Conservation (phyloP, 2,113 vertebrate genomes). For the Elephas maximus region DNA sequence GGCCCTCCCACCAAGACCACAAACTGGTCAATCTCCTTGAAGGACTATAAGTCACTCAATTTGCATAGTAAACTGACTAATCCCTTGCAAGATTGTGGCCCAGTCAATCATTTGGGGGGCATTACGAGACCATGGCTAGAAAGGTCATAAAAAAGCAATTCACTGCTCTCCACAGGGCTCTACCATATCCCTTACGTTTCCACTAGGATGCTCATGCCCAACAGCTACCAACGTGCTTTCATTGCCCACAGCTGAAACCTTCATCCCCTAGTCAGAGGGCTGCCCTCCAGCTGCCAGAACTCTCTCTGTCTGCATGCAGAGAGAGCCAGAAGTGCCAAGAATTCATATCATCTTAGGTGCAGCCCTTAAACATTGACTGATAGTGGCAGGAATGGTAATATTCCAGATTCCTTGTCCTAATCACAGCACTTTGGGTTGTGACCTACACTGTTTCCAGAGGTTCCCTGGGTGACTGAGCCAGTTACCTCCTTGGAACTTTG, state of each 20-base stretch:
- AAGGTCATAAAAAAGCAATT: not conserved
- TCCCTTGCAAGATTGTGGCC: not conserved
- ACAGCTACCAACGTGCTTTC: not conserved
- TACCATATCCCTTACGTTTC: not conserved
- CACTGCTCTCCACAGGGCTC: not conserved
- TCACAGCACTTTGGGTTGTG: not conserved
- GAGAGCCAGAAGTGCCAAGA: not conserved
- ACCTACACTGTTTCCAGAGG: not conserved
- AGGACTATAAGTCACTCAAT: too few species aligned
- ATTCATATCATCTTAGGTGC: not conserved
- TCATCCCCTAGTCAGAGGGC: not conserved
- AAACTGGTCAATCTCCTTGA: not conserved
- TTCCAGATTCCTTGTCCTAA: not conserved
- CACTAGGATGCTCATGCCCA: not conserved
- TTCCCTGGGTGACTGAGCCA: not conserved
- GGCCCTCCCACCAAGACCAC: not conserved
- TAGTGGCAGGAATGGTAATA: not conserved
- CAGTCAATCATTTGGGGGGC: not conserved
- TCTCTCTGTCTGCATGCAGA: not conserved
- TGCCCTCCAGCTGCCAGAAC: not conserved
- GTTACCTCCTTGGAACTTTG: not conserved
- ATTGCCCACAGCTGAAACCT: not conserved
- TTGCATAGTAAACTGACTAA: not conserved
- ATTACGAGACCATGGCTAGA: not conserved
- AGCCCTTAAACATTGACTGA: not conserved